Evolutionary conservation across 2,888 invertebrate genomes (phyloP).

Genomic region (Lissocephala sabroskyi): DNA sequence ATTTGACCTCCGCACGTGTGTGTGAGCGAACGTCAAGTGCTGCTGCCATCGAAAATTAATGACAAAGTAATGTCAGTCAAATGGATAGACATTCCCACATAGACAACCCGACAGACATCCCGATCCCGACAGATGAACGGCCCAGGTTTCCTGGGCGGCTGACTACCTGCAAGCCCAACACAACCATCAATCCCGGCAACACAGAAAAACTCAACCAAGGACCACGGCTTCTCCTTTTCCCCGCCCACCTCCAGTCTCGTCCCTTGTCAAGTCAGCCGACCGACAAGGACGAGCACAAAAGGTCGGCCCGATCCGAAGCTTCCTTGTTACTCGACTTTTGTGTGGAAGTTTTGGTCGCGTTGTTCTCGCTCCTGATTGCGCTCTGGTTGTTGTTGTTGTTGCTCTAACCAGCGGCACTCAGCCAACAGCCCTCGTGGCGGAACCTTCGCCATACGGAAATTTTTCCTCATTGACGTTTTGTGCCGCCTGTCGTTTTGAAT

Average conservation of each 20-base stretch:
- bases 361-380: conserved; percentile 17
- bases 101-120: conserved; percentile 18
- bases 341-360: conserved; percentile 44
- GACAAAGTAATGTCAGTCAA: conserved; percentile 70
- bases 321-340: conserved; percentile 32
- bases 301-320: too few relatives aligned
- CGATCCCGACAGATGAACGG: conserved; percentile 24
- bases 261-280: conserved; percentile 61
- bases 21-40: conserved; percentile 47
- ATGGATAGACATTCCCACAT: conserved; percentile 45
- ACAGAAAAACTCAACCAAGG: conserved; percentile 1
- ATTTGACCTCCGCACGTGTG: conserved; percentile 44
- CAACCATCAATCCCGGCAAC: conserved; percentile 15
- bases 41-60: conserved; percentile 67
- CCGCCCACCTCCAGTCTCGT: conserved; percentile 26
- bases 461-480: conserved; percentile 64
- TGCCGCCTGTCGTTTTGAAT: conserved; percentile 65
- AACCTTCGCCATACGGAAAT: conserved; percentile 46
- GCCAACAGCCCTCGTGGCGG: conserved; percentile 11
- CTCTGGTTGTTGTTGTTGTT: background rate
- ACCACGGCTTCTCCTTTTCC: too few relatives aligned
- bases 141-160: too few relatives aligned
- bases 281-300: background rate
- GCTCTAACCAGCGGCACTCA: background rate
- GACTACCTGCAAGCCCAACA: conserved; percentile 12